Percentiles rank a stretch among this genome's conserved stretches.
Conservation (phyloP, 2,113 vertebrate species). For the Pipa parva region DNA sequence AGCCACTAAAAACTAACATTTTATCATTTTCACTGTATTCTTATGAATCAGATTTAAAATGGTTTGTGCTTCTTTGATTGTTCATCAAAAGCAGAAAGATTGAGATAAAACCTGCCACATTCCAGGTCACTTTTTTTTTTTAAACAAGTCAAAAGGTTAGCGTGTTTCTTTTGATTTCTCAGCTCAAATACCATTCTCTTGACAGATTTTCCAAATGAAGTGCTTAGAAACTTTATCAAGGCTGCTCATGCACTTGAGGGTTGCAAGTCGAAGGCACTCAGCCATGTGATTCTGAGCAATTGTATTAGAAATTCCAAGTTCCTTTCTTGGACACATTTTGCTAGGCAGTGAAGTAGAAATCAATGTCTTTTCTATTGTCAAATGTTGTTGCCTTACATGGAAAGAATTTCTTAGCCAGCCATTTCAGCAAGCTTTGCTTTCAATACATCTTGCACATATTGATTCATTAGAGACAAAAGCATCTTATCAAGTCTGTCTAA, state of each 20-base stretch:
- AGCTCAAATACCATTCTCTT: slow-evolving; percentile 1
- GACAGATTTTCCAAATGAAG: slow-evolving; percentile 1
- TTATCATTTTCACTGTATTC: no score
- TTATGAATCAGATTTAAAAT: no score
- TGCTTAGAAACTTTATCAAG: slow-evolving; percentile 2
- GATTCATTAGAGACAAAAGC: slow-evolving; percentile 1
- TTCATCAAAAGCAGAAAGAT: no score
- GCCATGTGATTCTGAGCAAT: slow-evolving; percentile 4
- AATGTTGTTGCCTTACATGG: not conserved
- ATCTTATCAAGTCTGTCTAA: not conserved
- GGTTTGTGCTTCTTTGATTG: no score
- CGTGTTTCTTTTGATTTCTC: slow-evolving; percentile 2
- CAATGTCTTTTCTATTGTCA: not conserved
- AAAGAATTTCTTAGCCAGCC: not conserved
- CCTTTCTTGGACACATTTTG: slow-evolving; percentile 2
- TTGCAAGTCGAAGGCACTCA: not conserved
- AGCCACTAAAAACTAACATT: no score
- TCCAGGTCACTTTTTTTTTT: not conserved
- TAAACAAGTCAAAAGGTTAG: not conserved
- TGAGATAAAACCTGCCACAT: not conserved
- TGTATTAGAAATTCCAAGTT: not conserved
- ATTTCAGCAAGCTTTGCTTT: not conserved
- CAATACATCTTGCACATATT: not conserved
- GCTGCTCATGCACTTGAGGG: not conserved
- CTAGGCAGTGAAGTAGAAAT: not conserved